phyloP scores from a whole-genome alignment of 1,140 invertebrate species.

The Drosophila sechellia region DNA sequence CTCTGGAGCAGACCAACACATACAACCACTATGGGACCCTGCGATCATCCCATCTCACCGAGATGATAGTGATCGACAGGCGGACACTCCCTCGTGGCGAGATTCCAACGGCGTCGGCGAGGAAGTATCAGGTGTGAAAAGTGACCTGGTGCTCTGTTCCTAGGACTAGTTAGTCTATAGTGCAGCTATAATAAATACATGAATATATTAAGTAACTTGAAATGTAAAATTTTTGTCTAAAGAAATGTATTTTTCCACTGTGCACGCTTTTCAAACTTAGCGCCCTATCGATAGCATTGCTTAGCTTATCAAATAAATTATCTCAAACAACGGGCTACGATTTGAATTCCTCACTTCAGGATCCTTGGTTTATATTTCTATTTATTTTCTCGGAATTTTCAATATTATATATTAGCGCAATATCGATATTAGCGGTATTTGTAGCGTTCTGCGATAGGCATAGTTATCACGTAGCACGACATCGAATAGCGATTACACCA shows the following conservation, averaged over 20 bases:
- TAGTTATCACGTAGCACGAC: background rate
- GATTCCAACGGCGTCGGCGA: conserved; percentile 18
- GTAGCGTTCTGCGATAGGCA: background rate
- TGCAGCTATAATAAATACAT: conserved; percentile 8
- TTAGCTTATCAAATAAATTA: no score
- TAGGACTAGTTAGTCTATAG: conserved; percentile 17
- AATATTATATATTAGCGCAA: background rate
- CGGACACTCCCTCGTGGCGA: background rate
- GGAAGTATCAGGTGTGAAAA: conserved; percentile 53
- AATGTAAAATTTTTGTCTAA: background rate
- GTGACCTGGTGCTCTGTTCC: background rate
- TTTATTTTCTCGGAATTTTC: background rate
- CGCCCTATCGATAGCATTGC: background rate
- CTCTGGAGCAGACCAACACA: conserved; percentile 54
- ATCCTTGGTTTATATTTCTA: background rate
- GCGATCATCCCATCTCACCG: conserved; percentile 42
- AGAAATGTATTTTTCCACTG: background rate
- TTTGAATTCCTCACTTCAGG: no score
- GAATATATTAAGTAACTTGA: no score
- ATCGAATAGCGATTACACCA: background rate
- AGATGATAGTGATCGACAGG: conserved; percentile 48
- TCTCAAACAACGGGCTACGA: no score
- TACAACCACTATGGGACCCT: conserved; percentile 69
- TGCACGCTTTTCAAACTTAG: background rate
- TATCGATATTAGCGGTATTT: background rate